Conservation (phyloP, 64 coral and sea anemone species). For the Dendronephthya gigantea region DNA sequence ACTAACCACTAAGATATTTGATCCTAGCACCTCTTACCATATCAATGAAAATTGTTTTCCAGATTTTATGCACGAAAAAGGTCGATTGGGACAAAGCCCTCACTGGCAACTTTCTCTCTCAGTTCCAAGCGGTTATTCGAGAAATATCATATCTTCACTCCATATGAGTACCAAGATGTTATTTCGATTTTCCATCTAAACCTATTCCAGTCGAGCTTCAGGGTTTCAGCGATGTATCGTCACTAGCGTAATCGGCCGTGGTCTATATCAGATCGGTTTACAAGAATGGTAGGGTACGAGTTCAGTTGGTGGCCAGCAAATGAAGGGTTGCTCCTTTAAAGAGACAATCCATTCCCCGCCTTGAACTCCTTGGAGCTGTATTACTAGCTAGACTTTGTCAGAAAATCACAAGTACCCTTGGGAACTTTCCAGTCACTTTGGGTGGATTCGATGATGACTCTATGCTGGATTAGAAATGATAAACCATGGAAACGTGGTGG, state of each 20-base stretch:
- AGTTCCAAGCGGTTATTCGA: background rate
- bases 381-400: background rate
- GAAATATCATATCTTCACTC: constrained; percentile 7
- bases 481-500: background rate
- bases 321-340: background rate
- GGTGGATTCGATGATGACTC: background rate
- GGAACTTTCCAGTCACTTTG: background rate
- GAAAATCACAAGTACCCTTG: background rate
- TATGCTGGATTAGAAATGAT: background rate
- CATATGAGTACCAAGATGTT: constrained; percentile 19
- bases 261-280: constrained; percentile 4
- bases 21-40: constrained; percentile 4
- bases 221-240: constrained; percentile 32
- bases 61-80: background rate
- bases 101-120: background rate
- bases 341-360: background rate
- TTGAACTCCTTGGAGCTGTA: background rate
- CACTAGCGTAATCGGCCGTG: constrained; percentile 13
- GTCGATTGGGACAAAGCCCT: background rate
- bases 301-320: background rate
- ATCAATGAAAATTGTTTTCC: background rate
- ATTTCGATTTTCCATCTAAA: background rate
- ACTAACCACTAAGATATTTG: background rate
- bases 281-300: background rate
- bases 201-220: constrained; percentile 18